Conservation (phyloP, 2,797 vertebrate species). For the Helarctos malayanus region DNA sequence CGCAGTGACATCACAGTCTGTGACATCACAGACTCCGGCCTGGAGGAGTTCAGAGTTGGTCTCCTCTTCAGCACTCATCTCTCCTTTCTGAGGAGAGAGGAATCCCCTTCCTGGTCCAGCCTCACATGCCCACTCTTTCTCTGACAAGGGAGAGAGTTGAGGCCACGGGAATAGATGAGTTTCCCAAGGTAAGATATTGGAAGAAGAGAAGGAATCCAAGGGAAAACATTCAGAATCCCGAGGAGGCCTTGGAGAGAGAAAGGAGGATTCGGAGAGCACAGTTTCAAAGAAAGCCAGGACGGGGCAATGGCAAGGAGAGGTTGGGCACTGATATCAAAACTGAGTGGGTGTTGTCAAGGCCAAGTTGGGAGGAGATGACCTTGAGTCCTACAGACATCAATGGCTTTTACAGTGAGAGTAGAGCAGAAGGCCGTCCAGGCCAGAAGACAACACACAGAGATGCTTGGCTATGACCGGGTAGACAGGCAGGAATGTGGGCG, state of each 20-base stretch:
- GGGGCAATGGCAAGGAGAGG: not conserved
- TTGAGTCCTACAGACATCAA: constrained; percentile 59
- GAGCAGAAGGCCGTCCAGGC: not conserved
- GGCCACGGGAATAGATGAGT: not conserved
- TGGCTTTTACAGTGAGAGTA: constrained; percentile 49
- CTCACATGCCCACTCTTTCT: not conserved
- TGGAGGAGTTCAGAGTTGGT: not conserved
- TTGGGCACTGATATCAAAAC: not conserved
- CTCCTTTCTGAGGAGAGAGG: not conserved
- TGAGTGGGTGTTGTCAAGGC: constrained; percentile 5
- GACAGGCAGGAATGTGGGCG: not conserved
- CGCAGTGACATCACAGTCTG: not conserved
- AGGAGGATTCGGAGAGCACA: not conserved
- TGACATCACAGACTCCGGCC: not conserved
- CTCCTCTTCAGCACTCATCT: not conserved
- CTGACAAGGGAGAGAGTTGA: not conserved
- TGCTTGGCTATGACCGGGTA: not conserved
- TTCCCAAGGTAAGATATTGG: not conserved
- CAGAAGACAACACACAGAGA: constrained; percentile 32
- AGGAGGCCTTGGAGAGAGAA: not conserved
- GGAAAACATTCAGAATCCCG: not conserved
- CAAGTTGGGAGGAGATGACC: constrained; percentile 20
- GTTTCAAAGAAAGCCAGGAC: not conserved
- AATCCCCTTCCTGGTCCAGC: not conserved
- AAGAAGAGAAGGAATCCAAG: constrained; percentile 21